Percentiles rank a stretch among this genome's conserved stretches.
These are phyloP conservation scores for Callyntrura sp. DNA, from an alignment of 2,888 invertebrate genomes.

Conservation along the genomic window DNA sequence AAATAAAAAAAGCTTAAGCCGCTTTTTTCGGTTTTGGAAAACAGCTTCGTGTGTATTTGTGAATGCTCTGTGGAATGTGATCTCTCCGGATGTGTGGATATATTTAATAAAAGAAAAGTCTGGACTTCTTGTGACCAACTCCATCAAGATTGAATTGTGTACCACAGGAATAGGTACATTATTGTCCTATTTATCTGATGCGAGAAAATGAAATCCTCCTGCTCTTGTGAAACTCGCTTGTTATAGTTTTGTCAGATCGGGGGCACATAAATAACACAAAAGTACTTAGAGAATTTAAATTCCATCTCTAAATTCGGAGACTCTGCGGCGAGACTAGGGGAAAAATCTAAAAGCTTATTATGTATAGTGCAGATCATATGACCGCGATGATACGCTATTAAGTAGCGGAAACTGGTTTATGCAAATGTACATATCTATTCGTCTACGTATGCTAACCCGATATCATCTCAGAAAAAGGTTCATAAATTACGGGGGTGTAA, in stretches of 20 bases:
- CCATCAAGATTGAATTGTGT: background rate
- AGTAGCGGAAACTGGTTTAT: no score
- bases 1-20: background rate
- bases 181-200: background rate
- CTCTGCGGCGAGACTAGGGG: background rate
- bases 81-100: conserved; percentile 21
- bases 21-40: background rate
- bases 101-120: conserved; percentile 51
- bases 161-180: background rate
- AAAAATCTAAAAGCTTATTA: no score
- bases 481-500: no score
- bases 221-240: conserved; percentile 39
- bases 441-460: no score
- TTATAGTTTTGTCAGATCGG: conserved; percentile 49
- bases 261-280: conserved; percentile 63
- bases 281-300: conserved; percentile 50
- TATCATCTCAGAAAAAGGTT: no score
- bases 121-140: conserved; percentile 26
- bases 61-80: conserved; percentile 4
- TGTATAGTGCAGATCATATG: background rate
- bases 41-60: conserved; percentile 33
- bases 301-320: background rate
- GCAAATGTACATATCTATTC: background rate
- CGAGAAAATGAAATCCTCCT: conserved; percentile 14
- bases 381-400: no score